A percentile compares a stretch with the other conserved stretches of the same genome.
phyloP scores from a whole-genome alignment of 2,797 vertebrate genomes.

The Stomatorhinus walkeri region DNA sequence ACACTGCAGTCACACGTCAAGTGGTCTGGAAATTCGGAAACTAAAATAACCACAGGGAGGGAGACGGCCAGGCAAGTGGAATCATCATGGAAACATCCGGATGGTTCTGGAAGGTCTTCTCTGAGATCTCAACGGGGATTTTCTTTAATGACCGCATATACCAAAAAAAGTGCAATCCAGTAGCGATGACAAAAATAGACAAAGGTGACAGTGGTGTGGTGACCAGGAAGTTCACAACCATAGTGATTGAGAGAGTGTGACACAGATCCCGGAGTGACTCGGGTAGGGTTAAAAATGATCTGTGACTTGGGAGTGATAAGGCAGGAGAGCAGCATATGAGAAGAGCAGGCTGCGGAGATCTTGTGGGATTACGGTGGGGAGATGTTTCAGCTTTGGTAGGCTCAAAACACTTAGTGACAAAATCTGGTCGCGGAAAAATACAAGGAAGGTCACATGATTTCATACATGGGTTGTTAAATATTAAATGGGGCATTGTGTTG shows the following conservation, averaged over 20 bases:
- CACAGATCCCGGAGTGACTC: not conserved
- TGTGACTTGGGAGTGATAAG: not conserved
- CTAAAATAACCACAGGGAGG: not conserved
- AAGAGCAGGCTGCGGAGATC: not conserved
- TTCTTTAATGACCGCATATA: not conserved
- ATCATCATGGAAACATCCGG: not conserved
- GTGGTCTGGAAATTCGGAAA: not conserved
- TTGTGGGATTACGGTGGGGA: not conserved
- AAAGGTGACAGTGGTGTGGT: not conserved
- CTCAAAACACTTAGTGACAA: not conserved
- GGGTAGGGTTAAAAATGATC: not conserved
- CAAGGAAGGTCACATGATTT: not conserved
- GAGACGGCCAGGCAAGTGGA: not conserved
- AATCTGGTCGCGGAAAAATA: not conserved
- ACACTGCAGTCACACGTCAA: not conserved
- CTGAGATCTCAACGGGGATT: not conserved
- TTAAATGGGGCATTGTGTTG: not conserved
- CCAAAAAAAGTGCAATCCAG: not conserved
- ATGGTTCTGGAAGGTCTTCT: not conserved
- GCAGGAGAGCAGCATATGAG: not conserved
- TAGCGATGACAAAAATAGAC: not conserved
- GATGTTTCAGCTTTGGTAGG: not conserved
- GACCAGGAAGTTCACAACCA: not conserved
- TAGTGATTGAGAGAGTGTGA: not conserved
- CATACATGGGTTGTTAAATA: not conserved